phyloP scores from a whole-genome alignment of 2,113 vertebrate genomes.

The Gymnobelideus leadbeateri region DNA sequence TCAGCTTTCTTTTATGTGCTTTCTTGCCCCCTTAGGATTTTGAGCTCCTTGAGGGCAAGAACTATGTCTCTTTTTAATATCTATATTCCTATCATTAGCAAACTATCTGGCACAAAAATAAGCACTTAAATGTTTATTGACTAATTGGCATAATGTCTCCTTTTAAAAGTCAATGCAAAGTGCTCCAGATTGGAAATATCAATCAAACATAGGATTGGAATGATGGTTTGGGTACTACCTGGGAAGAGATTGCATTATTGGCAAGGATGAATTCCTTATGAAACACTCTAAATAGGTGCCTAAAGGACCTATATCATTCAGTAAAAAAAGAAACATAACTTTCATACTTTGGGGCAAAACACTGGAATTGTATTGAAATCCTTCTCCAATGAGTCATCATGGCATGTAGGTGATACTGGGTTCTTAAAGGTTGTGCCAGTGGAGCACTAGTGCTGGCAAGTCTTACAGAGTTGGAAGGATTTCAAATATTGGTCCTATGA shows the following conservation, averaged over 20 bases:
- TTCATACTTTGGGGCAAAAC: not conserved
- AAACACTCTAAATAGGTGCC: not conserved
- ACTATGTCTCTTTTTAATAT: not conserved
- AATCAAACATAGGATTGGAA: conserved; percentile 41
- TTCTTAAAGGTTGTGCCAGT: not conserved
- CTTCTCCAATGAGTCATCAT: not conserved
- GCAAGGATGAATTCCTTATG: conserved; percentile 9
- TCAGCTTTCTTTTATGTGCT: not conserved
- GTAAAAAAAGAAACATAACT: not conserved
- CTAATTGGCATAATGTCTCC: conserved; percentile 66
- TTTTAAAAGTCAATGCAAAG: conserved; percentile 57
- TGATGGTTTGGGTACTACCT: conserved; percentile 36
- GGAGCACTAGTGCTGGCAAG: not conserved
- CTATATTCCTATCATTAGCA: not conserved
- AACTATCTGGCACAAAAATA: not conserved
- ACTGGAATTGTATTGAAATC: not conserved
- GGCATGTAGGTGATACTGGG: not conserved
- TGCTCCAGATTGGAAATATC: conserved; percentile 62
- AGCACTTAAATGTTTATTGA: not conserved
- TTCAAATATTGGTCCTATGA: not conserved
- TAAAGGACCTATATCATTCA: not conserved
- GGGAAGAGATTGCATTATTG: conserved; percentile 28
- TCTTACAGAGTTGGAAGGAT: not conserved
- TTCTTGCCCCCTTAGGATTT: not conserved
- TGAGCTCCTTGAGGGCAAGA: not conserved